Evolutionary conservation across 1,140 invertebrate genomes (phyloP), one percentile per base, ranked within the genome.

Genomic region (Ganaspis sp.): DNA sequence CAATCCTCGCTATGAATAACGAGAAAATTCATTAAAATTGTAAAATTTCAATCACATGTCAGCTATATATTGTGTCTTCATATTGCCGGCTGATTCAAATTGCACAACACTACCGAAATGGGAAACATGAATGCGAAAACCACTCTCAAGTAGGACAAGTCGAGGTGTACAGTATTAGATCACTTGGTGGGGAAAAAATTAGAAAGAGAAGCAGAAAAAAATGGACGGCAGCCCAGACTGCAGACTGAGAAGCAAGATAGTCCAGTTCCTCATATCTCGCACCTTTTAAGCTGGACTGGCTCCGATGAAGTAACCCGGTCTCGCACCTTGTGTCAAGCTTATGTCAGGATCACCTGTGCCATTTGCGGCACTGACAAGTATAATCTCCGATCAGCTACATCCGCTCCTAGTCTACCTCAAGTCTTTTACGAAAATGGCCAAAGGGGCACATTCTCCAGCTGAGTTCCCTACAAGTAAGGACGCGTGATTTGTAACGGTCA

Each of bases 231-330:
- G 64, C 26, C 54, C n/a, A 83, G 77, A 83, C 34, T 69, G 6
- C 9, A 26, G 37, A 70, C 70, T 70, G 21, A 80, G 58, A 76
- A 74, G 54, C 70, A 23, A 73, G 53, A 45, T 75, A 81, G 86
- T 82, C 84, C 70, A 88, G 87, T 88, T 88, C 88, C 88, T 89
- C 87, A 88, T 88, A 88, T 85, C 85, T 88, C 85, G 77, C 78
- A 77, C 87, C 88, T 64, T 89, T 89, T 88, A 84, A 86, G 85
- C 69, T 70, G 79, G 53, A 77, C 73, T 80, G 45, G n/a, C 45
- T 49, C 21, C 78, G 76, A 81, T 88, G 86, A 88, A 87, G 86
- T 82, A 86, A 86, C 82, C 70, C 69, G 72, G 40, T 53, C 74
- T 73, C 74, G 58, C 83, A 81, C 82, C 78, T 78, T 77, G 75